These are phyloP conservation scores for Nudaria mundana DNA, from an alignment of 2,888 invertebrate genomes.

Conservation along the genomic window DNA sequence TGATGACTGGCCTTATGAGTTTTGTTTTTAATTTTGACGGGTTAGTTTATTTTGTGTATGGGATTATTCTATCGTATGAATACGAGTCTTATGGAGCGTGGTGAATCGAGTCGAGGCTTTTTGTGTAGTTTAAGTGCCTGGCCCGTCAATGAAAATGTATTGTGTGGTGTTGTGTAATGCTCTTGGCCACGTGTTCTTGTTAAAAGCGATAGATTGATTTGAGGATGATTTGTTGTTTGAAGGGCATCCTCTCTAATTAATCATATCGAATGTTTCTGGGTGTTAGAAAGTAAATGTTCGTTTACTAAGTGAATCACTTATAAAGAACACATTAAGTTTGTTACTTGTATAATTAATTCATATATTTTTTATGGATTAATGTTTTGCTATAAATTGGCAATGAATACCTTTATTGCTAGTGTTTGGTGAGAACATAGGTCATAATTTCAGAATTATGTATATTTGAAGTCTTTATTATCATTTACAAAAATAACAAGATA, in stretches of 20 bases:
- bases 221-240: conserved; percentile 25
- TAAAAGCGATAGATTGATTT: conserved; percentile 26
- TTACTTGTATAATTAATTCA: neutral
- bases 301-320: neutral
- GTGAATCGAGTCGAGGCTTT: conserved; percentile 56
- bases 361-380: too few species aligned
- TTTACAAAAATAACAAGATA: too few species aligned
- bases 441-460: too few species aligned
- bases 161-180: conserved; percentile 24
- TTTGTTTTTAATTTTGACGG: conserved; percentile 67
- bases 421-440: too few species aligned
- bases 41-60: conserved; percentile 57
- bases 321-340: neutral
- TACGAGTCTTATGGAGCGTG: conserved; percentile 58
- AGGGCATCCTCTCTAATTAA: conserved; percentile 19
- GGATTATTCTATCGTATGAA: conserved; percentile 66
- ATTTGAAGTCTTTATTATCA: too few species aligned
- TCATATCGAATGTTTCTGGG: conserved; percentile 7
- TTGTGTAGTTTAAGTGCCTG: conserved; percentile 54
- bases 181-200: conserved; percentile 25
- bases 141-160: conserved; percentile 53
- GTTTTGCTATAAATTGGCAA: too few species aligned
- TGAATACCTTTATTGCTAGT: too few species aligned
- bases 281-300: neutral
- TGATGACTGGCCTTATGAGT: conserved; percentile 58